Percentiles rank a stretch among this genome's conserved stretches.
Conservation (phyloP, 2,797 vertebrate species). For the Sebastes baramenuke region DNA sequence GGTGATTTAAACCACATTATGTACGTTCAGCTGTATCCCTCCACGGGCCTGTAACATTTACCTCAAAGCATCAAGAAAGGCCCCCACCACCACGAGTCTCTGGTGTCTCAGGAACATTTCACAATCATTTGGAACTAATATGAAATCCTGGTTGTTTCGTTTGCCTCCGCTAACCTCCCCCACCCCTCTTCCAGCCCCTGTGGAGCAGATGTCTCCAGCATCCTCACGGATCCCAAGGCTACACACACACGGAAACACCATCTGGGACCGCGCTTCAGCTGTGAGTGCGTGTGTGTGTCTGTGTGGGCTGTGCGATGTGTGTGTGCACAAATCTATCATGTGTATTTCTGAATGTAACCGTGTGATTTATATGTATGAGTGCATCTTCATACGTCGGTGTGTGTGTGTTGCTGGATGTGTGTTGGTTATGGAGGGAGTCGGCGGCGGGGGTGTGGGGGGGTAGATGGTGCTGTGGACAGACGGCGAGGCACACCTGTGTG, state of each 20-base stretch:
- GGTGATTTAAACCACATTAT: constrained; percentile 62
- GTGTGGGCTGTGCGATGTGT: constrained; percentile 41
- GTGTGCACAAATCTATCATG: constrained; percentile 40
- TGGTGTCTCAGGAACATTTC: constrained; percentile 67
- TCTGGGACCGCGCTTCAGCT: constrained; percentile 82
- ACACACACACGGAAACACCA: constrained; percentile 81
- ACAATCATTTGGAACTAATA: constrained; percentile 79
- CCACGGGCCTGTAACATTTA: constrained; percentile 54
- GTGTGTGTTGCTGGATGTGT: constrained; percentile 22
- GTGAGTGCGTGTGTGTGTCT: constrained; percentile 50
- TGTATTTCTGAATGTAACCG: constrained; percentile 54
- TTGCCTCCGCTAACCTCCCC: constrained; percentile 67
- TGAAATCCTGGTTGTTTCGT: constrained; percentile 72
- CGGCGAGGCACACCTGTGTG: constrained; percentile 58
- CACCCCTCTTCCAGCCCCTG: constrained; percentile 61
- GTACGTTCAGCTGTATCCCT: constrained; percentile 44
- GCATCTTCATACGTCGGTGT: constrained; percentile 46
- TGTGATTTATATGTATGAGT: constrained; percentile 60
- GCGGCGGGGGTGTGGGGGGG: neutral
- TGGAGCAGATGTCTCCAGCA: constrained; percentile 85
- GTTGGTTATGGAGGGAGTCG: constrained; percentile 29
- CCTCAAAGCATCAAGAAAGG: constrained; percentile 52
- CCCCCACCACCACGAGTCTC: constrained; percentile 49
- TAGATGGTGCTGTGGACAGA: constrained; percentile 39
- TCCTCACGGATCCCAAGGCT: constrained; percentile 79